phyloP scores from a whole-genome alignment of 2,113 vertebrate species.

The Taurulus bubalis region DNA sequence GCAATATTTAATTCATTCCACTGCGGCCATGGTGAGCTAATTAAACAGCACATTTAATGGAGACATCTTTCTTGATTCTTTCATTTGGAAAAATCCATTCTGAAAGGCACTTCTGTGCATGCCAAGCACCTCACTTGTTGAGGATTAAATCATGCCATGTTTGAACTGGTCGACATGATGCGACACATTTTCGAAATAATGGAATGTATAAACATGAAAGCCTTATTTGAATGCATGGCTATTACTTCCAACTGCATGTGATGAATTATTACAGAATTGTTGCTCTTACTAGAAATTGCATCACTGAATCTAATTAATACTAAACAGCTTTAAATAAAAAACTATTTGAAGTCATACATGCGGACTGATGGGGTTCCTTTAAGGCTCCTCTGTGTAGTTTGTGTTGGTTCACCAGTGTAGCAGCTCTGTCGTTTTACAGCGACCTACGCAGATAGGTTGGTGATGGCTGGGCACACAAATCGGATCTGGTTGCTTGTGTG shows the following conservation, averaged over 20 bases:
- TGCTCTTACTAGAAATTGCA: not conserved
- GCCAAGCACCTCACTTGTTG: too few relatives aligned
- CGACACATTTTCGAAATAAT: not conserved
- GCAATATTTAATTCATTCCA: not conserved
- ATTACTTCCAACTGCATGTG: not conserved
- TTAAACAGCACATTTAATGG: constrained; percentile 1
- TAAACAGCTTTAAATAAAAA: not conserved
- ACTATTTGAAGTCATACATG: too few relatives aligned
- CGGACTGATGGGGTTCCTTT: too few relatives aligned
- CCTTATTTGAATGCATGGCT: not conserved
- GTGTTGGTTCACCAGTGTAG: not conserved
- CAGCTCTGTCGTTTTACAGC: too few relatives aligned
- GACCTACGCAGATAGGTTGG: too few relatives aligned
- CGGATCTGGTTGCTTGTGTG: too few relatives aligned
- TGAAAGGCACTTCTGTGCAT: not conserved
- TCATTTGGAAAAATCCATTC: not conserved
- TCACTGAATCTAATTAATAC: not conserved
- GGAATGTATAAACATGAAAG: not conserved
- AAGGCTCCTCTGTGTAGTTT: not conserved
- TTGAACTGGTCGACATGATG: not conserved
- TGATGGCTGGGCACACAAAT: too few relatives aligned
- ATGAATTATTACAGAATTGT: too few relatives aligned
- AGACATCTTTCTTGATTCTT: not conserved
- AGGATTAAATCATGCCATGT: not conserved
- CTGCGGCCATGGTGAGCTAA: not conserved